These are phyloP conservation scores for Acheta domesticus DNA, from an alignment of 2,888 invertebrate genomes.

Conservation along the genomic window DNA sequence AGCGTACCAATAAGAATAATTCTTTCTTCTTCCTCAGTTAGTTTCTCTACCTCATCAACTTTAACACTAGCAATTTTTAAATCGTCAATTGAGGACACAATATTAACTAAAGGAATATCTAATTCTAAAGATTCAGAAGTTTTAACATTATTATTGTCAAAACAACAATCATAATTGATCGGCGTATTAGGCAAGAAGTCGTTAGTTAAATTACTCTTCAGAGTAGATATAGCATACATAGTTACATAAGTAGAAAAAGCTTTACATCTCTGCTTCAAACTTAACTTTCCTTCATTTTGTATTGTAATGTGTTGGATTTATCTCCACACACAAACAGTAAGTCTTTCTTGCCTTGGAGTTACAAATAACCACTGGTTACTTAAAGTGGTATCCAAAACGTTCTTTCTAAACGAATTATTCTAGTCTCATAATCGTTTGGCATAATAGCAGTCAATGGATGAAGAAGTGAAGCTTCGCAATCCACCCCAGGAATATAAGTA, in stretches of 20 bases:
- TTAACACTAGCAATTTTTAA: no score
- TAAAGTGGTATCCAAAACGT: slow-evolving; percentile 25
- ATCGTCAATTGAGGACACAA: no score
- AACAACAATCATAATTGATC: no score
- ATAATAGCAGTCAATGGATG: background rate
- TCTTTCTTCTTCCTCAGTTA: no score
- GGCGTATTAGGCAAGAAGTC: no score
- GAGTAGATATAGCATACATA: background rate
- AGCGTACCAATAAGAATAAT: no score
- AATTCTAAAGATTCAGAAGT: no score
- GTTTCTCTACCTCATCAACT: no score
- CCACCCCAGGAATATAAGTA: background rate
- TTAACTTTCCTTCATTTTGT: background rate
- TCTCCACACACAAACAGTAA: background rate
- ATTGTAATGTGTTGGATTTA: background rate
- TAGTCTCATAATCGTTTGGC: background rate
- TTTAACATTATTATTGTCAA: no score
- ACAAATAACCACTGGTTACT: slow-evolving; percentile 22
- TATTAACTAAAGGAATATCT: no score
- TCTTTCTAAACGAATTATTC: background rate
- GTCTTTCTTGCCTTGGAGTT: background rate
- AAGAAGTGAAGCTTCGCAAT: slow-evolving; percentile 21
- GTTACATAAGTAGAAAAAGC: background rate
- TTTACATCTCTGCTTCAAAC: slow-evolving; percentile 18
- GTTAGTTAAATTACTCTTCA: background rate